phyloP scores from a whole-genome alignment of 2,113 vertebrate genomes.

The Gulo gulo region DNA sequence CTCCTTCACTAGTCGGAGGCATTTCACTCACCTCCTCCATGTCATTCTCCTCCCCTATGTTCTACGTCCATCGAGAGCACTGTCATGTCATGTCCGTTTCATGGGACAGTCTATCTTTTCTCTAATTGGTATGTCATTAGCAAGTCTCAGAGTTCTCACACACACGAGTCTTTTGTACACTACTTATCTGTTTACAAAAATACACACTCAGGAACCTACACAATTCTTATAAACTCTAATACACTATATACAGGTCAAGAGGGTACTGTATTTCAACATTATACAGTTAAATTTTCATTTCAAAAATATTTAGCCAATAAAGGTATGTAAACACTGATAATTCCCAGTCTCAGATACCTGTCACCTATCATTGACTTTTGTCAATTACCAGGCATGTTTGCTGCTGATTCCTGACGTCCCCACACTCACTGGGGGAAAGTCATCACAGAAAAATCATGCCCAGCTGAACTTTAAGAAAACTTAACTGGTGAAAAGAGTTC shows the following conservation, averaged over 20 bases:
- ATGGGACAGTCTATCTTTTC: background rate
- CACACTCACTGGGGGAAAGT: background rate
- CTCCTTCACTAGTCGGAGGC: background rate
- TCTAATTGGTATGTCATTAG: background rate
- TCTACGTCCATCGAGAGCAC: background rate
- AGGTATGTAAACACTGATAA: background rate
- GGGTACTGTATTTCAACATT: background rate
- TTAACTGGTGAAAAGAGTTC: background rate
- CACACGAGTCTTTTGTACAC: background rate
- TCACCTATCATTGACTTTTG: background rate
- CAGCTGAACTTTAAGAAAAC: background rate
- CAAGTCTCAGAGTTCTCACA: background rate
- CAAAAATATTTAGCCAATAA: slow-evolving; percentile 2
- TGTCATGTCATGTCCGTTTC: background rate
- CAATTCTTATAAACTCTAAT: background rate
- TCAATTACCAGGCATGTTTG: background rate
- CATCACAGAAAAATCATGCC: background rate
- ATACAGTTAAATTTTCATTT: background rate
- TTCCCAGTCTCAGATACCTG: background rate
- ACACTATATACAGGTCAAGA: background rate
- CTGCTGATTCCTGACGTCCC: background rate
- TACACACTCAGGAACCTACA: background rate
- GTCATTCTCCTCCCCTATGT: background rate
- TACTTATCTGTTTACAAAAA: background rate
- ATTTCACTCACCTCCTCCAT: background rate